Percentiles rank a stretch among this genome's conserved stretches.
phyloP scores from a whole-genome alignment of 2,113 vertebrate genomes.

The Grammomys surdaster region DNA sequence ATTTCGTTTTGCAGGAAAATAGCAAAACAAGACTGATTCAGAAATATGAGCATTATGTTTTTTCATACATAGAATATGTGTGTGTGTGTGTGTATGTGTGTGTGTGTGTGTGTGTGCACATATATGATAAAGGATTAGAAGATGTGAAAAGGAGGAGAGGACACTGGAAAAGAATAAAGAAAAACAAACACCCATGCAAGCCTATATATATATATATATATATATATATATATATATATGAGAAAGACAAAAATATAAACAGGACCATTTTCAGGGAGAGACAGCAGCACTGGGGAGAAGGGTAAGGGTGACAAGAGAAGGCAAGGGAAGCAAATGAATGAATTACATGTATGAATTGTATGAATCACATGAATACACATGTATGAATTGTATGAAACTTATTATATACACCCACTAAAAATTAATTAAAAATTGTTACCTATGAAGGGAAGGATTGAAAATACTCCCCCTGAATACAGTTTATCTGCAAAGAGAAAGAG shows the following conservation, averaged over 20 bases:
- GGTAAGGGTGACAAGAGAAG: not conserved
- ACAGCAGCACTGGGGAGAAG: too few relatives aligned
- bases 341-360: not conserved
- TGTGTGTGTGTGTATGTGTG: not conserved
- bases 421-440: not conserved
- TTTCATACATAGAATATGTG: not conserved
- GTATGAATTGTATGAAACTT: not conserved
- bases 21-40: not conserved
- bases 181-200: not conserved
- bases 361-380: not conserved
- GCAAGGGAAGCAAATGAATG: not conserved
- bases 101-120: too few relatives aligned
- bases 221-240: too few relatives aligned
- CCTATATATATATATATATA: too few relatives aligned
- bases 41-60: not conserved
- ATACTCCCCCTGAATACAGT: not conserved
- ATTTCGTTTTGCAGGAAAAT: not conserved
- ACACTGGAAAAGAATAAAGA: not conserved
- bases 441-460: not conserved
- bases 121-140: not conserved
- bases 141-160: not conserved
- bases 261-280: not conserved
- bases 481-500: constrained; percentile 53
- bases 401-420: not conserved
- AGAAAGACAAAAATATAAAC: not conserved